Base-by-base conservation (phyloP, 2,888 invertebrate genomes). In the Eupithecia exiguata region DNA sequence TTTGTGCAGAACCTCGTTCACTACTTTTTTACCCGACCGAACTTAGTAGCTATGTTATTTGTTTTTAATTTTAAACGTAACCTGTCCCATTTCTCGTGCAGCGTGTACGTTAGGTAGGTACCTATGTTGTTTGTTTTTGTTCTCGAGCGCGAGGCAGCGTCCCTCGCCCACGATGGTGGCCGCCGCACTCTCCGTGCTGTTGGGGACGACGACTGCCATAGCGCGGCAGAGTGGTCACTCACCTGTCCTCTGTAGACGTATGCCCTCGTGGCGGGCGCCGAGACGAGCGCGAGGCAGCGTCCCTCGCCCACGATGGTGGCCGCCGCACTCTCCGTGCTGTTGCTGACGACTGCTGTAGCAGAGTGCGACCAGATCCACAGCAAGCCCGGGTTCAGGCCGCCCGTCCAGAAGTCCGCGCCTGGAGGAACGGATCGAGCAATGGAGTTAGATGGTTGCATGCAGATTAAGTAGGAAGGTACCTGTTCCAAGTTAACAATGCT, bases 311-410 rank as follows among this genome's bases (percentile, higher is more conserved):
- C 87, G 73, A 95, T 90, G 70, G 82, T 78, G 71, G 82, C 78
- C 69, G 77, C 63, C 71, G n/a, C 61, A 70, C 74, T 53, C 3
- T 77, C 86, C 71, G 84, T 88, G 78, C 88, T 84, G 86, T 94
- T 94, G 80, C 91, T 90, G 80, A 91, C 91, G 49, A 98, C 96
- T 0, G 97, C 97, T 74, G 96, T 95, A 1, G 97, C 98, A 43
- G 97, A 97, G 86, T 96, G 96, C 18, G 97, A 96, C 98, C 98
- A 98, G 86, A 98, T 97, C 98, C 98, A 98, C 69, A 98, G 92
- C 18, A 98, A 93, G 1, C 98, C 98, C 0, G 98, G 98, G 92
- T 98, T 98, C 74, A 98, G 92, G 0, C 97, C 98, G 43, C 97
- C 97, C 18, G 97, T 96, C 98, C 98, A 98, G 89, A 96, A 97